Percentiles rank a stretch among this genome's conserved stretches.
Evolutionary conservation across 2,113 vertebrate species (phyloP).

Genomic region (Cinclus mexicanus): DNA sequence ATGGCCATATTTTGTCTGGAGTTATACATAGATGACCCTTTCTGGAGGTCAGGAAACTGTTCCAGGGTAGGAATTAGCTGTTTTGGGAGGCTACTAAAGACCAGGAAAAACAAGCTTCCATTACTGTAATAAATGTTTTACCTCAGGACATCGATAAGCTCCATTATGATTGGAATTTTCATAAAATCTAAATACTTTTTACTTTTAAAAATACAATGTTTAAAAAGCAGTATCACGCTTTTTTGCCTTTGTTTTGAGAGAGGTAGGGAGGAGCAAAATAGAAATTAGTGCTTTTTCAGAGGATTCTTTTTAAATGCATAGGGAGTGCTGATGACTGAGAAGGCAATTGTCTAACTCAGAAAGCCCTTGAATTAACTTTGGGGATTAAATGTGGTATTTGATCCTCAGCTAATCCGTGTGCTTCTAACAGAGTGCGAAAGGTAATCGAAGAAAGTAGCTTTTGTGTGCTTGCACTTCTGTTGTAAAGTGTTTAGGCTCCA

Average conservation of each 20-base stretch:
- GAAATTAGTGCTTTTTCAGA: background rate
- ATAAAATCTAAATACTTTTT: background rate
- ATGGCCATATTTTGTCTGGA: background rate
- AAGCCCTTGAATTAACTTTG: background rate
- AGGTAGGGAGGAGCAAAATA: background rate
- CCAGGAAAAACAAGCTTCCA: background rate
- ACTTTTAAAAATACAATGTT: background rate
- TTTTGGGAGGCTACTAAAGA: background rate
- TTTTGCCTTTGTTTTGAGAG: background rate
- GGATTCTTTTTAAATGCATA: background rate
- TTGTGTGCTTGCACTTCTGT: background rate
- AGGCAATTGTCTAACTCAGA: background rate
- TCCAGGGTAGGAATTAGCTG: background rate
- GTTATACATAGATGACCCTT: constrained; percentile 35
- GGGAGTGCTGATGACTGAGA: background rate
- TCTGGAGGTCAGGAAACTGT: constrained; percentile 12
- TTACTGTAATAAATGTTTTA: background rate
- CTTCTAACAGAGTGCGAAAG: background rate
- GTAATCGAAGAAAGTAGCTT: background rate
- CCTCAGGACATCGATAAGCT: background rate
- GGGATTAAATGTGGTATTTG: background rate
- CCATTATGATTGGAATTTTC: background rate
- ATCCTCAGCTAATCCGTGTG: background rate
- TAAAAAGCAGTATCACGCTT: background rate
- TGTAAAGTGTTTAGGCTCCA: background rate